Base-by-base conservation (phyloP, 2,113 vertebrate genomes). In the Trematomus loennbergii region DNA sequence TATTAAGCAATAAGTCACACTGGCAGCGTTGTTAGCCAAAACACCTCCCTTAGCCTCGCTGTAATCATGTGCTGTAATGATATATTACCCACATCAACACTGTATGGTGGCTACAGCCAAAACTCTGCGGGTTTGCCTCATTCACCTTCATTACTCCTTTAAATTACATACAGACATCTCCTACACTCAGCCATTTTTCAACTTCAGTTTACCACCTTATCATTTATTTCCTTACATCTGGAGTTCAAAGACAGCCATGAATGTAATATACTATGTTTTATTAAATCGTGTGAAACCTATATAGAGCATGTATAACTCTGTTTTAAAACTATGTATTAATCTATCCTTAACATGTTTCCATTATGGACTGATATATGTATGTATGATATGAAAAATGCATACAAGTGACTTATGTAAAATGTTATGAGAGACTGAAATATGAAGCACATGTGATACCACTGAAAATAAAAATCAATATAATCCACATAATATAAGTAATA, bases 21-120 rank as follows among this genome's bases (percentile, higher is more conserved):
- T 86, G 87, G 78, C 78, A 85, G 72, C 75, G 15, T 7, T 1
- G 33, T 58, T 52, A 49, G 78, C 78, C 82, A 87, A 79, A 83
- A 85, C 82, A 87, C 75, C 66, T 84, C 59, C 79, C 78, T 46
- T 29, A 74, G 83, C 54, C 73, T 72, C 3, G 49, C 65, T 79
- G 81, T 84, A 82, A 87, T 87, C 81, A 84, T 72, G 83, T 70
- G 72, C 63, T 77, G 73, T 77, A 83, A 89, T 86, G 76, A 89
- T 79, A 76, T 68, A 86, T 71, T 50, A 43, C 81, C 66, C 83
- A 62, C 83, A 83, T 85, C 74, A 79, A 82, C 78, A 57, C 64
- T 57, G 65, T 59, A 54, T 55, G 73, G 73, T 50, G 49, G 83
- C 50, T 43, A 29, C 50, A 65, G 90, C 80, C 64, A 82, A 29